phyloP scores from a whole-genome alignment of 2,113 vertebrate species.

The Euleptes europaea region DNA sequence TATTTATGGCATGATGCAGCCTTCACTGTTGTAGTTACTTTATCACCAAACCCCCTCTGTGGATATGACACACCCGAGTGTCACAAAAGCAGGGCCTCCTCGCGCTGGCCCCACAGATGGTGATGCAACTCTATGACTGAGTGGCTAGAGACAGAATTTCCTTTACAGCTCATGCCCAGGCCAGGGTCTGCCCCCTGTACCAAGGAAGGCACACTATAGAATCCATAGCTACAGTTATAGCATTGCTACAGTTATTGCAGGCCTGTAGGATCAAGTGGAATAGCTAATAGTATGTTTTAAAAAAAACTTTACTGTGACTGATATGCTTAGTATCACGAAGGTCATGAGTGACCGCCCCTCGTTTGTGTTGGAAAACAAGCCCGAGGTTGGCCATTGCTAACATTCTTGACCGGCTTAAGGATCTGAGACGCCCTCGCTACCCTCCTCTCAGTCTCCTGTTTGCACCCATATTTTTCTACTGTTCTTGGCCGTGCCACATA shows the following conservation, averaged over 20 bases:
- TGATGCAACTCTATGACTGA: background rate
- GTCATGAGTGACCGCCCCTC: background rate
- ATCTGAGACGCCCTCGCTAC: conserved; percentile 32
- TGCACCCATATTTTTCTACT: conserved; percentile 45
- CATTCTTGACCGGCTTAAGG: conserved; percentile 68
- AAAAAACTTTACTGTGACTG: background rate
- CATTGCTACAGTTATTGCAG: background rate
- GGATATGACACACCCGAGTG: too few species aligned
- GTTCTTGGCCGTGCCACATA: fast-evolving
- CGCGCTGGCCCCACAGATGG: background rate
- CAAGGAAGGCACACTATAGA: too few species aligned
- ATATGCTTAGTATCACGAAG: background rate
- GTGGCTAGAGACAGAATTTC: background rate
- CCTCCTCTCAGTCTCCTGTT: conserved; percentile 43
- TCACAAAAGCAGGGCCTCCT: too few species aligned
- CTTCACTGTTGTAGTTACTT: too few species aligned
- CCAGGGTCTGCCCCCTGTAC: background rate
- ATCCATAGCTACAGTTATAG: background rate
- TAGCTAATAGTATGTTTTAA: background rate
- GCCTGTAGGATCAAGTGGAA: background rate
- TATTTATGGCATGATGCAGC: background rate
- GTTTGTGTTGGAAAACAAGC: conserved; percentile 35
- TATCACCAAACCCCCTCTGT: too few species aligned
- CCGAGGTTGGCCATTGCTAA: conserved; percentile 23
- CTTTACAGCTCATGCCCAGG: background rate